Conservation (phyloP, 2,888 invertebrate genomes). For the Mesorhabditis spiculigera region DNA sequence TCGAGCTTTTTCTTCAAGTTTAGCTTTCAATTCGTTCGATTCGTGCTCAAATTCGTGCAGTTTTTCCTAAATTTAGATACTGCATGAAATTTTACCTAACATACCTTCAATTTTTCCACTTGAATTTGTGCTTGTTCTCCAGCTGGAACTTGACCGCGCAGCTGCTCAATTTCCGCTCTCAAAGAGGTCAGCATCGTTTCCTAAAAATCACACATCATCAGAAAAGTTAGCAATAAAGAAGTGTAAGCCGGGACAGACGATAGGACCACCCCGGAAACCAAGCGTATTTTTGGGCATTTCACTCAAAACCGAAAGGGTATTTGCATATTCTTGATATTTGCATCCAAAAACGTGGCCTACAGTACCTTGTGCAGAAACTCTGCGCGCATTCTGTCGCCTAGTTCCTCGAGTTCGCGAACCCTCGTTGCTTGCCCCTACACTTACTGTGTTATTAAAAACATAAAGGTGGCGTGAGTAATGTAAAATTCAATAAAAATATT, state of each 20-base stretch:
- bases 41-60: background rate
- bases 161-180: slow-evolving; percentile 18
- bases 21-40: background rate
- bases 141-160: background rate
- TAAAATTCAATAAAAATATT: too few species aligned
- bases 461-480: background rate
- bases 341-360: background rate
- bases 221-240: too few species aligned
- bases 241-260: too few species aligned
- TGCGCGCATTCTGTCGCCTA: slow-evolving; percentile 3
- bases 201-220: slow-evolving; percentile 11
- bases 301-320: background rate
- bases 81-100: background rate
- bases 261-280: too few species aligned
- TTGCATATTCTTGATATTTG: background rate
- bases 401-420: background rate
- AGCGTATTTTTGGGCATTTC: background rate
- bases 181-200: slow-evolving; percentile 29
- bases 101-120: background rate
- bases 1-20: slow-evolving; percentile 10
- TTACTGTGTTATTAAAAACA: background rate
- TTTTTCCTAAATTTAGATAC: background rate
- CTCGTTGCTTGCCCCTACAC: background rate
- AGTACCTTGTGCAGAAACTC: background rate
- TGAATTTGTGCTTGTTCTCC: background rate